A percentile compares a stretch with the other conserved stretches of the same genome.
These are phyloP conservation scores for Lophius americanus DNA, from an alignment of 2,797 vertebrate species.

Conservation along the genomic window DNA sequence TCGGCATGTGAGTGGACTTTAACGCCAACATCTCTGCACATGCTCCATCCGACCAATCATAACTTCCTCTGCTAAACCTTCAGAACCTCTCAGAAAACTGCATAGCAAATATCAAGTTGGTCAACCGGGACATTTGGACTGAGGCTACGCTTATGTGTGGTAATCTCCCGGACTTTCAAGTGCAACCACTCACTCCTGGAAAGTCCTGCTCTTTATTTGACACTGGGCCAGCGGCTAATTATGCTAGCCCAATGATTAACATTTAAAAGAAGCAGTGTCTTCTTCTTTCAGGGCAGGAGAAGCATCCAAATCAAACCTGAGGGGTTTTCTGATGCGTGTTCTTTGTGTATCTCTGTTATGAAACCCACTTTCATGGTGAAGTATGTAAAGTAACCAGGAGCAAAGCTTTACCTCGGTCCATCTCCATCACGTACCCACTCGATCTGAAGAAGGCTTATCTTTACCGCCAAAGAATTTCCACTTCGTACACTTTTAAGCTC, in stretches of 20 bases:
- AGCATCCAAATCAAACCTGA: slow-evolving; percentile 53
- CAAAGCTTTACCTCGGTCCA: slow-evolving; percentile 6
- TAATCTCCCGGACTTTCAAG: slow-evolving; percentile 78
- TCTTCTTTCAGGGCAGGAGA: slow-evolving; percentile 42
- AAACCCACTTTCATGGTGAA: slow-evolving; percentile 35
- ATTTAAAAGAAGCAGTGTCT: slow-evolving; percentile 67
- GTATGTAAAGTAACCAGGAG: slow-evolving; percentile 25
- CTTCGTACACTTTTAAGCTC: no score
- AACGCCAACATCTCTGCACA: slow-evolving; percentile 45
- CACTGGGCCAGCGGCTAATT: slow-evolving; percentile 70
- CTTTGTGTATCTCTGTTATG: slow-evolving; percentile 22
- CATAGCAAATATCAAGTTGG: slow-evolving; percentile 74
- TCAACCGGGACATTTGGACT: slow-evolving; percentile 71
- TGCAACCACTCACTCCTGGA: slow-evolving; percentile 67
- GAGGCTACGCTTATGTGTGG: slow-evolving; percentile 75
- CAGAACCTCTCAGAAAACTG: slow-evolving; percentile 69
- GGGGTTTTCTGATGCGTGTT: neutral
- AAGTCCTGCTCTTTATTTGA: slow-evolving; percentile 72
- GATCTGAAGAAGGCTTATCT: no score
- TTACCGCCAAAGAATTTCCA: no score
- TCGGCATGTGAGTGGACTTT: slow-evolving; percentile 29
- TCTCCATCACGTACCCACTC: slow-evolving; percentile 4
- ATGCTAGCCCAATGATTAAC: slow-evolving; percentile 66
- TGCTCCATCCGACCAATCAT: slow-evolving; percentile 57
- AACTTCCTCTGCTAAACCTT: slow-evolving; percentile 66